Conservation (phyloP, 2,888 invertebrate species). For the Drosophila maculinotata region DNA sequence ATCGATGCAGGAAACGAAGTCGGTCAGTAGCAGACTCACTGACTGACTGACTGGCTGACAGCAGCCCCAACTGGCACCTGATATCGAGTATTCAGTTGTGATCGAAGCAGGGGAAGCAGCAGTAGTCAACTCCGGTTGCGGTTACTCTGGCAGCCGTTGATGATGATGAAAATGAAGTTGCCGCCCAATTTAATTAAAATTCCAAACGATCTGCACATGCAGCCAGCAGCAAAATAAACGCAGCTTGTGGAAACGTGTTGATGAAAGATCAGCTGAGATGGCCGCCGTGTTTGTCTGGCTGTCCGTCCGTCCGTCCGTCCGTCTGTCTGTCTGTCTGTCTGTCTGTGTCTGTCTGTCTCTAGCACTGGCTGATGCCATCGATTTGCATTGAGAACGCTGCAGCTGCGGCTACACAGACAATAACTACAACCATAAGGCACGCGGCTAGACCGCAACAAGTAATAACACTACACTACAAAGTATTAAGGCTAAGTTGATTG, state of each 20-base stretch:
- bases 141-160: constrained; percentile 46
- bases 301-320: background rate
- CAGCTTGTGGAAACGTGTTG: constrained; percentile 65
- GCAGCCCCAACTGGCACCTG: constrained; percentile 62
- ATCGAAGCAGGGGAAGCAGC: constrained; percentile 31
- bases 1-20: constrained; percentile 1
- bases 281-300: constrained; percentile 5
- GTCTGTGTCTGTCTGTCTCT: constrained; percentile 2
- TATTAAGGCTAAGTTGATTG: background rate
- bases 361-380: constrained; percentile 46
- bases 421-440: constrained; percentile 56
- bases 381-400: constrained; percentile 61
- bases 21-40: too few species aligned
- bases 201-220: constrained; percentile 81
- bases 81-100: constrained; percentile 52
- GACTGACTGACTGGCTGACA: constrained; percentile 19
- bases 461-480: constrained; percentile 36
- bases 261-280: constrained; percentile 68
- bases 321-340: background rate
- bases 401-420: constrained; percentile 25
- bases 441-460: constrained; percentile 60
- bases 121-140: constrained; percentile 33
- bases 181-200: constrained; percentile 83
- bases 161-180: constrained; percentile 81
- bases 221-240: constrained; percentile 52